These are phyloP conservation scores for Elegia similella DNA, from an alignment of 2,888 invertebrate species.

Conservation along the genomic window DNA sequence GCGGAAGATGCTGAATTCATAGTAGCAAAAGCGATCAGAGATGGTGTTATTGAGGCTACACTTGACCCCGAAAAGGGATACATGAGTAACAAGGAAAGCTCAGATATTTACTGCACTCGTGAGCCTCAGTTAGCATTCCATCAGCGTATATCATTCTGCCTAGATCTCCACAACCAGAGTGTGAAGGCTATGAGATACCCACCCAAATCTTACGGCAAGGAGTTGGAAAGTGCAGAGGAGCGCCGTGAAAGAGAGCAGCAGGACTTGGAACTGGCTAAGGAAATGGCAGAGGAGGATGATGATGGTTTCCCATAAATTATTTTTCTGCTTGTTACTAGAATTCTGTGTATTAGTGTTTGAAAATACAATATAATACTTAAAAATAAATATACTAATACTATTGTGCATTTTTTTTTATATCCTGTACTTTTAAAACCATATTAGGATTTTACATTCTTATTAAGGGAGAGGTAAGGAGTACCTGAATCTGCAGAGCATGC, in stretches of 20 bases:
- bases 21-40: slow-evolving; percentile 98
- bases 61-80: slow-evolving; percentile 97
- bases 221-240: slow-evolving; percentile 98
- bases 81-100: slow-evolving; percentile 98
- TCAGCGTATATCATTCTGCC: slow-evolving; percentile 97
- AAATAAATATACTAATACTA: slow-evolving; percentile 30
- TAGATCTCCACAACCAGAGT: slow-evolving; percentile 99
- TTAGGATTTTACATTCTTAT: too few species aligned
- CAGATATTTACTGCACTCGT: slow-evolving; percentile 97
- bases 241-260: slow-evolving; percentile 97
- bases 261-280: slow-evolving; percentile 99
- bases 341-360: slow-evolving; percentile 28
- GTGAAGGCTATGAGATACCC: slow-evolving; percentile 99
- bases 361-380: slow-evolving; percentile 37
- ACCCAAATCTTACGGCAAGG: slow-evolving; percentile 98
- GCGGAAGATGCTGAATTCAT: slow-evolving; percentile 99
- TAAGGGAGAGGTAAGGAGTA: too few species aligned
- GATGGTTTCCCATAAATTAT: slow-evolving; percentile 86
- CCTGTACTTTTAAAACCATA: not conserved
- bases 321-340: slow-evolving; percentile 26
- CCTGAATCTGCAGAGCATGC: too few species aligned
- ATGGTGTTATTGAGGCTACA: slow-evolving; percentile 98
- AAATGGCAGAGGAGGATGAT: slow-evolving; percentile 99
- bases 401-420: slow-evolving; percentile 20
- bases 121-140: slow-evolving; percentile 98